A percentile compares a stretch with the other conserved stretches of the same genome.
Evolutionary conservation across 2,797 vertebrate genomes (phyloP).

Genomic region (Choloepus didactylus): DNA sequence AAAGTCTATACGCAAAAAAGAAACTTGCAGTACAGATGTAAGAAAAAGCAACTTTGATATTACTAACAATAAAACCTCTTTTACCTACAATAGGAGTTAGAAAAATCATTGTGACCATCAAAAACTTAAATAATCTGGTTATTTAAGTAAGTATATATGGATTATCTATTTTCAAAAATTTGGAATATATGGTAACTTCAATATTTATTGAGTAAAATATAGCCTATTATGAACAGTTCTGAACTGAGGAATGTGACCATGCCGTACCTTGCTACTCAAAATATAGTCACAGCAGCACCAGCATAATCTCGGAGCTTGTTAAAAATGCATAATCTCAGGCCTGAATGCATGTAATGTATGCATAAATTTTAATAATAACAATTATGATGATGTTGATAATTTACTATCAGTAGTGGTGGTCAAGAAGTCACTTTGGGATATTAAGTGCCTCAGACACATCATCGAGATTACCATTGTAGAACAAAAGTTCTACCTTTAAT

Average conservation of each 20-base stretch:
- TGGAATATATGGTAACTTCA: not conserved
- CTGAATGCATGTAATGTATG: not conserved
- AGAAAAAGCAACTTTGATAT: constrained; percentile 28
- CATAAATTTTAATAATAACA: not conserved
- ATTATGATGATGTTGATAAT: not conserved
- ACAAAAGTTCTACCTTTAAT: not conserved
- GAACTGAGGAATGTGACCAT: not conserved
- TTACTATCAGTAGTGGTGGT: not conserved
- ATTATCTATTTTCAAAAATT: constrained; percentile 6
- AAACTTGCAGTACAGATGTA: not conserved
- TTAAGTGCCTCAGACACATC: not conserved
- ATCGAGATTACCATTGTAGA: not conserved
- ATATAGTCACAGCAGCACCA: not conserved
- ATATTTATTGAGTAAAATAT: constrained; percentile 15
- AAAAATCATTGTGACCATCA: constrained; percentile 11
- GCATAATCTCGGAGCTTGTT: not conserved
- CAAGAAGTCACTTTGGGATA: not conserved
- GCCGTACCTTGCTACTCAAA: not conserved
- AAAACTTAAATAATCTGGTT: constrained; percentile 15
- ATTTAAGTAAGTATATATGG: not conserved
- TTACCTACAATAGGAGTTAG: not conserved
- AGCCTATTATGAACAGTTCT: not conserved
- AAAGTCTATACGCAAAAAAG: not conserved
- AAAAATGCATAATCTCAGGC: not conserved
- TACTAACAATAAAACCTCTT: not conserved